A percentile compares a stretch with the other conserved stretches of the same genome.
phyloP scores from a whole-genome alignment of 2,888 invertebrate genomes.

The Agrilus cyanescens region DNA sequence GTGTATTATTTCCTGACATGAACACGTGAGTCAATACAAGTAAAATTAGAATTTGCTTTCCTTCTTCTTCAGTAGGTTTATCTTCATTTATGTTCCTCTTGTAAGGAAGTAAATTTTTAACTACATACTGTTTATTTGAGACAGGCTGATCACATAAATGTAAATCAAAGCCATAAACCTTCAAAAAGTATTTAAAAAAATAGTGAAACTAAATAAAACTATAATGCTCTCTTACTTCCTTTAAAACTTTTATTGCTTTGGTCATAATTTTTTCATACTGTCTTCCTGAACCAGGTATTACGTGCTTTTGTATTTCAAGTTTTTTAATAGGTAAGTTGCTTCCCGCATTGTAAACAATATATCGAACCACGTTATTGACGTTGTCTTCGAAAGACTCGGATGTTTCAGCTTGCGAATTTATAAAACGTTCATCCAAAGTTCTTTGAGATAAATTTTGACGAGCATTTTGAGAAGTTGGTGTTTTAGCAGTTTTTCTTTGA shows the following conservation, averaged over 20 bases:
- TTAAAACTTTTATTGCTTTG: slow-evolving; percentile 4
- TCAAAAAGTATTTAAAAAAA: background rate
- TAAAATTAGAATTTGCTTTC: slow-evolving; percentile 10
- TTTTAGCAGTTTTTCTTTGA: background rate
- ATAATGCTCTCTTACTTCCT: slow-evolving; percentile 3
- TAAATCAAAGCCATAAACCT: slow-evolving; percentile 11
- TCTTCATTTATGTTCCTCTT: background rate
- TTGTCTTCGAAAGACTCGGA: slow-evolving; percentile 6
- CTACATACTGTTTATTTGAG: slow-evolving; percentile 7
- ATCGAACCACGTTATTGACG: slow-evolving; percentile 8
- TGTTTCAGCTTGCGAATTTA: background rate
- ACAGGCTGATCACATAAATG: slow-evolving; percentile 4
- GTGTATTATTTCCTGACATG: slow-evolving; percentile 7
- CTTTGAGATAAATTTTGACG: slow-evolving; percentile 1
- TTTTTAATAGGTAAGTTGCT: slow-evolving; percentile 9
- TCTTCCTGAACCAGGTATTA: slow-evolving; percentile 5
- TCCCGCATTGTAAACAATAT: slow-evolving; percentile 7
- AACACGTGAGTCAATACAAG: slow-evolving; percentile 11
- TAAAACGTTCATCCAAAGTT: slow-evolving; percentile 2
- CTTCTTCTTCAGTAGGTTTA: slow-evolving; percentile 2
- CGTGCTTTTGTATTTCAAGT: slow-evolving; percentile 7
- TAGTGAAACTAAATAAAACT: background rate
- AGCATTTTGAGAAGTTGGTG: background rate
- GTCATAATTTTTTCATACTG: slow-evolving; percentile 5
- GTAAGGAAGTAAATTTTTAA: slow-evolving; percentile 6